Conservation (phyloP, 2,888 invertebrate species). For the Agrochola lychnidis region DNA sequence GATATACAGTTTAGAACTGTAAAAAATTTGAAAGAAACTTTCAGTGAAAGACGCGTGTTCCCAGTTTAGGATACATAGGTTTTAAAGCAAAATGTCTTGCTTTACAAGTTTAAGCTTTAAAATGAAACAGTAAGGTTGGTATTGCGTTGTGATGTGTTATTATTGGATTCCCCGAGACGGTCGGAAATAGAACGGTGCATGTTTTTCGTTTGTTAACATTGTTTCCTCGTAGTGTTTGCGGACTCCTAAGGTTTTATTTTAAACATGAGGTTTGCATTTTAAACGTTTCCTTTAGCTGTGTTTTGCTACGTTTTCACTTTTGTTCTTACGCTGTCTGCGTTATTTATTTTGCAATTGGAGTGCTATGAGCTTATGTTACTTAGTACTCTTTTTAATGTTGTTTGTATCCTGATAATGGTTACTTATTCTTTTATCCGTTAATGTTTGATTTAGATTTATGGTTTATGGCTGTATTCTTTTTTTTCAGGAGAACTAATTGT, state of each 20-base stretch:
- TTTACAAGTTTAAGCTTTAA: slow-evolving; percentile 62
- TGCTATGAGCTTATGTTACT: slow-evolving; percentile 16
- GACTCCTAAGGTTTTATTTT: slow-evolving; percentile 66
- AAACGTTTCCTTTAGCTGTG: slow-evolving; percentile 57
- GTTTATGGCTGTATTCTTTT: not conserved
- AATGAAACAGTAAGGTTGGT: slow-evolving; percentile 32
- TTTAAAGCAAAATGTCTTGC: slow-evolving; percentile 51
- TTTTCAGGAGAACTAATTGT: not conserved
- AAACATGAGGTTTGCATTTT: slow-evolving; percentile 70
- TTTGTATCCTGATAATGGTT: not conserved
- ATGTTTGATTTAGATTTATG: not conserved
- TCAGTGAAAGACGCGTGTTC: slow-evolving; percentile 65
- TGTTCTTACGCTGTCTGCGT: not conserved
- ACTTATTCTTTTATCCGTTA: not conserved
- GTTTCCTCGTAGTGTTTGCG: slow-evolving; percentile 70
- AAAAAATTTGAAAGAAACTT: slow-evolving; percentile 39
- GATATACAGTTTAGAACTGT: slow-evolving; percentile 33
- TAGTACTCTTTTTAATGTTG: not conserved
- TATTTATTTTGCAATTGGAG: slow-evolving; percentile 24
- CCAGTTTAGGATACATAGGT: slow-evolving; percentile 57
- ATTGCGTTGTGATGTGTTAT: slow-evolving; percentile 45
- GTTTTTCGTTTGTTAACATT: slow-evolving; percentile 69
- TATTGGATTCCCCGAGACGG: slow-evolving; percentile 70
- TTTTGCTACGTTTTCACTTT: slow-evolving; percentile 31
- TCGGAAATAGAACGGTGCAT: slow-evolving; percentile 70